A percentile compares a stretch with the other conserved stretches of the same genome.
These are phyloP conservation scores for Stigmatopora nigra DNA, from an alignment of 2,113 vertebrate species.

Conservation along the genomic window DNA sequence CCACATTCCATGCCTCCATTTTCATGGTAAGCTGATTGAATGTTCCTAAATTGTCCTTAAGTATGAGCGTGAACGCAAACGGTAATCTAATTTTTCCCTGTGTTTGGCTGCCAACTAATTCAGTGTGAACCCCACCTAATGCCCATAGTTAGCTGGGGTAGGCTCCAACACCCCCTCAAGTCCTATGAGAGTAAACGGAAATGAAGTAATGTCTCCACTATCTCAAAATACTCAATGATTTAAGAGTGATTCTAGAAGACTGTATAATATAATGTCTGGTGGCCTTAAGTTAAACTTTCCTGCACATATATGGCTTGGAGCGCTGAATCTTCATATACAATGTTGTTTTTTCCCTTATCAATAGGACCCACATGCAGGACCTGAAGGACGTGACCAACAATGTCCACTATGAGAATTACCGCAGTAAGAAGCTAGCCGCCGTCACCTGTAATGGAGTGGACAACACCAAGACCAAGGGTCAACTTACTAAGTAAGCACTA, in stretches of 20 bases:
- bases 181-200: too few relatives aligned
- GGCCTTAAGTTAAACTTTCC: background rate
- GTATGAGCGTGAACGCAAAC: too few relatives aligned
- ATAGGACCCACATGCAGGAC: conserved; percentile 77
- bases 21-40: too few relatives aligned
- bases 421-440: conserved; percentile 74
- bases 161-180: too few relatives aligned
- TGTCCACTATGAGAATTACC: conserved; percentile 77
- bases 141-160: too few relatives aligned
- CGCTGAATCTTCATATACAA: background rate
- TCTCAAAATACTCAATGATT: background rate
- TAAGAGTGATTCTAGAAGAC: too few relatives aligned
- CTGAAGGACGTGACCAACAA: conserved; percentile 79
- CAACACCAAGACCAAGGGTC: conserved; percentile 68
- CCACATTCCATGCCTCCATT: too few relatives aligned
- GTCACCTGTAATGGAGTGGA: conserved; percentile 77
- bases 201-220: too few relatives aligned
- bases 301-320: background rate
- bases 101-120: too few relatives aligned
- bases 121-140: too few relatives aligned
- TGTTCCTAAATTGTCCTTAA: too few relatives aligned
- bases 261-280: background rate
- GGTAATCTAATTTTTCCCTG: too few relatives aligned
- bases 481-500: conserved; percentile 69
- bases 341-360: background rate